These are phyloP conservation scores for Lamellibrachia columna DNA, from an alignment of 2,888 invertebrate species.

Conservation along the genomic window DNA sequence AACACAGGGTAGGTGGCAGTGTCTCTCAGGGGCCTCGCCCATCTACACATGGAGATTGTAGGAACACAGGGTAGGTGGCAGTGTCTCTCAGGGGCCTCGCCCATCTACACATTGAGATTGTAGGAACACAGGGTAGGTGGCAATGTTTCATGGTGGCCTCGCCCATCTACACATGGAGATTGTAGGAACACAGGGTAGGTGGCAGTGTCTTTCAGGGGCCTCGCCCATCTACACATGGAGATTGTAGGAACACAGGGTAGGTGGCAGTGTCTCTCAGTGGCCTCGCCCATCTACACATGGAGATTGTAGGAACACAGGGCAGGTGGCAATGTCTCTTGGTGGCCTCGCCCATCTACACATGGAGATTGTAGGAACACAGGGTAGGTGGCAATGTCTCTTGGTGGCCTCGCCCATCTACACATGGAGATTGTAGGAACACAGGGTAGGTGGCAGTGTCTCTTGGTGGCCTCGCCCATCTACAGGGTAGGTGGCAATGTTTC, in stretches of 20 bases:
- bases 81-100: background rate
- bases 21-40: background rate
- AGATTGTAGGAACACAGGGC: constrained; percentile 6
- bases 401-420: background rate
- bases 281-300: background rate
- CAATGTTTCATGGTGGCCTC: background rate
- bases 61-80: background rate
- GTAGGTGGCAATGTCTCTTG: constrained; percentile 58
- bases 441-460: background rate
- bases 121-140: background rate
- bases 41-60: constrained; percentile 6
- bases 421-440: constrained; percentile 6
- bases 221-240: background rate
- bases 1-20: background rate
- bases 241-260: background rate
- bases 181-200: background rate
- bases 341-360: constrained; percentile 85
- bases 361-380: constrained; percentile 96
- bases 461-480: background rate
- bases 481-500: background rate
- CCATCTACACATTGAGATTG: background rate
- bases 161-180: background rate
- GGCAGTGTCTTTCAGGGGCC: background rate
- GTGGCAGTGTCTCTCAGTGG: background rate
- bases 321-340: constrained; percentile 71